Conservation (phyloP, 2,888 invertebrate species). For the Crocallis elinguaria region DNA sequence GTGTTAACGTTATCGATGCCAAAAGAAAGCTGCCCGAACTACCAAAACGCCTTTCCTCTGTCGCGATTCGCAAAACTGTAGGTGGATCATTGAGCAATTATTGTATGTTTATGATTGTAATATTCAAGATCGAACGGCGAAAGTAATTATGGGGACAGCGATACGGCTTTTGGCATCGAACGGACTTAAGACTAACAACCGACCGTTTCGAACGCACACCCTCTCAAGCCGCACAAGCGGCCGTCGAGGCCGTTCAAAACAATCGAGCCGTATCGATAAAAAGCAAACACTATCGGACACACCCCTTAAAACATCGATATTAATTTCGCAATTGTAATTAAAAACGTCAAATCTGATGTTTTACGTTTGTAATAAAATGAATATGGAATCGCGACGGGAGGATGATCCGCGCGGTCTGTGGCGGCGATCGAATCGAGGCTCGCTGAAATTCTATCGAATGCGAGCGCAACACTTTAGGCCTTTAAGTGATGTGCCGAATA, state of each 20-base stretch:
- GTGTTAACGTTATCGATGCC: slow-evolving; percentile 59
- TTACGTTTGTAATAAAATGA: slow-evolving; percentile 58
- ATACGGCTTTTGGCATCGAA: slow-evolving; percentile 73
- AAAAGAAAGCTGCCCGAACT: slow-evolving; percentile 65
- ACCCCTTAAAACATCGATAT: slow-evolving; percentile 62
- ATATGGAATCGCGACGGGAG: slow-evolving; percentile 56
- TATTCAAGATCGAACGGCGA: slow-evolving; percentile 62
- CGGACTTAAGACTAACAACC: slow-evolving; percentile 65
- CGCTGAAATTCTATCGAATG: slow-evolving; percentile 71
- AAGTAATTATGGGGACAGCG: slow-evolving; percentile 70
- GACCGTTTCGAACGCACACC: slow-evolving; percentile 57
- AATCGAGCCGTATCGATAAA: slow-evolving; percentile 59
- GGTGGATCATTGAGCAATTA: slow-evolving; percentile 74
- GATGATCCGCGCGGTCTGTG: slow-evolving; percentile 70
- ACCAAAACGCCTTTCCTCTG: slow-evolving; percentile 44
- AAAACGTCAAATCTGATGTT: slow-evolving; percentile 62
- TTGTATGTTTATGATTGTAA: slow-evolving; percentile 70
- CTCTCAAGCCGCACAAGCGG: slow-evolving; percentile 38
- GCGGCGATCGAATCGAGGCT: slow-evolving; percentile 71
- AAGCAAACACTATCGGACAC: slow-evolving; percentile 80
- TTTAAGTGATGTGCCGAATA: slow-evolving; percentile 75
- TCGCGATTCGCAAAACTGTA: slow-evolving; percentile 49
- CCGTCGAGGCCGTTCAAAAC: slow-evolving; percentile 49
- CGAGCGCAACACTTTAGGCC: slow-evolving; percentile 80
- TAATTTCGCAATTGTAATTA: slow-evolving; percentile 61